Percentiles rank a stretch among this genome's conserved stretches.
phyloP scores from a whole-genome alignment of 2,113 vertebrate species.

The Thymallus thymallus region DNA sequence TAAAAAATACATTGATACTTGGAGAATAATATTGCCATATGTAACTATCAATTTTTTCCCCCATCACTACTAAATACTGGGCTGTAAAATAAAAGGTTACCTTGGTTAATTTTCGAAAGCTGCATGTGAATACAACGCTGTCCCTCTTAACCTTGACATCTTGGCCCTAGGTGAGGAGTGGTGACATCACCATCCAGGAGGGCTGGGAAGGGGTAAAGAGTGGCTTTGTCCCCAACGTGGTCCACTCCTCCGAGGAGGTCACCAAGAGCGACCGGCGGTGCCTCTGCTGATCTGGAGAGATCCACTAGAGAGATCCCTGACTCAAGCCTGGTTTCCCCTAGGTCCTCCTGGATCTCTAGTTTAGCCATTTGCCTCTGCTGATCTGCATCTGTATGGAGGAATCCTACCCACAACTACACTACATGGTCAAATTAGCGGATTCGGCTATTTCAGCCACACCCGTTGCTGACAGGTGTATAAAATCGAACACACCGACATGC shows the following conservation, averaged over 20 bases:
- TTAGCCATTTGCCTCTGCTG: background rate
- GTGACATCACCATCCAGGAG: slow-evolving; percentile 96
- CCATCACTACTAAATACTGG: no score
- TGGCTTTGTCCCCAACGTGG: slow-evolving; percentile 92
- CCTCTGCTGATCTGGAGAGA: slow-evolving; percentile 82
- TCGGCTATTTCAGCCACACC: no score
- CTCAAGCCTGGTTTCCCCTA: background rate
- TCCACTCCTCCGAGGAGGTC: slow-evolving; percentile 94
- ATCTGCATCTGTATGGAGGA: background rate
- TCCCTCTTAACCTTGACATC: no score
- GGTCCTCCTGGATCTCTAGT: background rate
- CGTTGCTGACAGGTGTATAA: no score
- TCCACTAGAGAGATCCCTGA: slow-evolving; percentile 60
- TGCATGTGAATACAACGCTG: no score
- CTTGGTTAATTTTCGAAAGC: no score
- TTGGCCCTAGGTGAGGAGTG: slow-evolving; percentile 64
- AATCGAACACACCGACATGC: no score
- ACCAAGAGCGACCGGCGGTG: slow-evolving; percentile 89
- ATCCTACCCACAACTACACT: background rate
- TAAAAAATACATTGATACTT: no score
- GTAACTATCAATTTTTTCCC: no score
- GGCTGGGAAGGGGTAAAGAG: slow-evolving; percentile 99
- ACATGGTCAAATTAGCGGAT: no score
- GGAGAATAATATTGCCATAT: no score
- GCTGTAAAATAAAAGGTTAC: no score